Conservation (phyloP, 2,888 invertebrate genomes). For the Endotricha flammealis region DNA sequence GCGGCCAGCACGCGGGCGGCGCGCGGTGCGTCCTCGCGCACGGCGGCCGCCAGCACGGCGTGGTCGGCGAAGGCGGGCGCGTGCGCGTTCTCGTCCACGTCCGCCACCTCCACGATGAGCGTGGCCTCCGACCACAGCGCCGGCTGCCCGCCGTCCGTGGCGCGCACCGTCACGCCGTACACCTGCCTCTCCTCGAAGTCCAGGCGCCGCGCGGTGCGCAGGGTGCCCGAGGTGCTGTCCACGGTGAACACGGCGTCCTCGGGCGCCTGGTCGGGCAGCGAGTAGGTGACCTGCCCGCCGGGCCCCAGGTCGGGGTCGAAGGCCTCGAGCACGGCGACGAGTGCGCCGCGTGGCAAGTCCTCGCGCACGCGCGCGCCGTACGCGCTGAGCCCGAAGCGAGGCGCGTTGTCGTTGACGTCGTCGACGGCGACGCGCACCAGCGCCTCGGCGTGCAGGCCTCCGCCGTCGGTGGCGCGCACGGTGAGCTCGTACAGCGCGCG, state of each 20-base stretch:
- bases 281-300: conserved; percentile 89
- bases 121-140: conserved; percentile 87
- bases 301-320: conserved; percentile 91
- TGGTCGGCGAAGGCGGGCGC: conserved; percentile 90
- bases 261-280: conserved; percentile 82
- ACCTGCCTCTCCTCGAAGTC: conserved; percentile 93
- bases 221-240: conserved; percentile 90
- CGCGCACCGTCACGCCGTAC: conserved; percentile 86
- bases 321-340: conserved; percentile 88
- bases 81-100: conserved; percentile 95
- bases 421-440: conserved; percentile 88
- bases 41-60: conserved; percentile 82
- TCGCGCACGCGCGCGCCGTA: conserved; percentile 92
- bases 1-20: conserved; percentile 88
- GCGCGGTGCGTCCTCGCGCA: conserved; percentile 88
- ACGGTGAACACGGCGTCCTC: conserved; percentile 87
- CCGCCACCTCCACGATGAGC: conserved; percentile 91
- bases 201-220: conserved; percentile 86
- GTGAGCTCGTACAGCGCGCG: conserved; percentile 88
- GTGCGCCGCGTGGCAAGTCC: conserved; percentile 92
- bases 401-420: conserved; percentile 94
- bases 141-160: conserved; percentile 91
- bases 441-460: conserved; percentile 88
- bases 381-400: conserved; percentile 85
- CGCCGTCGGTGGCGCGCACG: conserved; percentile 88